Conservation (phyloP, 1,140 invertebrate genomes). For the Conus betulinus region DNA sequence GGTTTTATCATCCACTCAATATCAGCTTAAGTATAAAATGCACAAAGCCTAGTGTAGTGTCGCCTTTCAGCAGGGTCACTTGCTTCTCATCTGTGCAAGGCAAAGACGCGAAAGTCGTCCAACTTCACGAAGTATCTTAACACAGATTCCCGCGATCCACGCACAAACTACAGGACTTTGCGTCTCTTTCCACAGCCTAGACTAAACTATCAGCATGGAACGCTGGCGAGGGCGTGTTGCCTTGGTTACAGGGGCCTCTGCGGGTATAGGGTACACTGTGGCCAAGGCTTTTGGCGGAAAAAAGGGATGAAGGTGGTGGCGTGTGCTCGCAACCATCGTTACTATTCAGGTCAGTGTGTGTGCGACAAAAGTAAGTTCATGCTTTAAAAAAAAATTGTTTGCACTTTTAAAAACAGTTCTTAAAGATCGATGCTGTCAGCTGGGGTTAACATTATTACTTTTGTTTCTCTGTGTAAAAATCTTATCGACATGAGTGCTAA, state of each 20-base stretch:
- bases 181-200: not conserved
- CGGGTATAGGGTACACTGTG: conserved; percentile 82
- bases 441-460: not conserved
- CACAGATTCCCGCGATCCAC: not conserved
- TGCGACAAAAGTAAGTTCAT: not conserved
- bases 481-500: not conserved
- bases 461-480: not conserved
- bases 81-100: too few species aligned
- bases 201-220: conserved; percentile 78
- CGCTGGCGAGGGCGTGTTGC: conserved; percentile 82
- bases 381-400: not conserved
- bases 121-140: not conserved
- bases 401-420: not conserved
- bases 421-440: not conserved
- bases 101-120: not conserved
- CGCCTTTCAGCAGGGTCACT: too few species aligned
- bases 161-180: not conserved
- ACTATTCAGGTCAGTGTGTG: conserved; percentile 78
- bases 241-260: conserved; percentile 84
- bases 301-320: conserved; percentile 84
- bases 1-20: too few species aligned
- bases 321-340: conserved; percentile 81
- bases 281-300: conserved; percentile 78
- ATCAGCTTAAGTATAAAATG: too few species aligned
- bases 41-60: too few species aligned